Base-by-base conservation (phyloP, 2,888 invertebrate genomes). In the Vandiemenella viatica region DNA sequence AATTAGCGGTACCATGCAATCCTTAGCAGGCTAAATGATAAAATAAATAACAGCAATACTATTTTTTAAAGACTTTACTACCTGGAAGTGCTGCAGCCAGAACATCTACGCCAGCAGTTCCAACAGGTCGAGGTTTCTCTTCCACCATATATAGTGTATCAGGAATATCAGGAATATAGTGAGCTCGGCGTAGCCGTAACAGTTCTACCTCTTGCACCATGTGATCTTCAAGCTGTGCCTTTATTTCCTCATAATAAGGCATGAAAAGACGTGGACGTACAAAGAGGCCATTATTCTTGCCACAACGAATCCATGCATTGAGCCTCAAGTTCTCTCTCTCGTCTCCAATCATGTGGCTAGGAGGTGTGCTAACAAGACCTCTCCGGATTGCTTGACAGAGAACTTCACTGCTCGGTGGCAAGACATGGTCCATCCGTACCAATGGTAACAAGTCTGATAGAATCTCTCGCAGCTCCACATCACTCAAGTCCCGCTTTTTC, bases 221-320 rank as follows among this genome's bases (percentile, higher is more conserved):
- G 61, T 87, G 85, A 65, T 88, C 88, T 63, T 89, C 89, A 46
- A 91, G 73, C 57, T 90, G 69, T 48, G 80, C 76, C 76, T 92
- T 93, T 10, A 90, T 79, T 71, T 93, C 95, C 64, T 95, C 93
- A 59, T 88, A 87, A 65, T 93, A 93, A 37, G 95, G 93, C 75
- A 88, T 83, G 68, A 93, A 96, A 54, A 92, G 77, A 41, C 96
- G 73, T 45, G 95, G 91, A 56, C 90, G 79, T 5, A 89, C 80
- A 63, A 78, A 80, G 10, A 84, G 69, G 49, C 84, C 84, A 59
- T 78, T 79, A 58, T 73, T 73, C 59, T 77, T 79, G 16, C 57
- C 76, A 45, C 82, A 77, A 17, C 83, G 77, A 54, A 87, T 83
- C 88, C 88, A 88, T 37, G 87, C 87, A 63, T 80, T 83, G 55